Base-by-base conservation (phyloP, 2,113 vertebrate species). In the Cathartes aura region DNA sequence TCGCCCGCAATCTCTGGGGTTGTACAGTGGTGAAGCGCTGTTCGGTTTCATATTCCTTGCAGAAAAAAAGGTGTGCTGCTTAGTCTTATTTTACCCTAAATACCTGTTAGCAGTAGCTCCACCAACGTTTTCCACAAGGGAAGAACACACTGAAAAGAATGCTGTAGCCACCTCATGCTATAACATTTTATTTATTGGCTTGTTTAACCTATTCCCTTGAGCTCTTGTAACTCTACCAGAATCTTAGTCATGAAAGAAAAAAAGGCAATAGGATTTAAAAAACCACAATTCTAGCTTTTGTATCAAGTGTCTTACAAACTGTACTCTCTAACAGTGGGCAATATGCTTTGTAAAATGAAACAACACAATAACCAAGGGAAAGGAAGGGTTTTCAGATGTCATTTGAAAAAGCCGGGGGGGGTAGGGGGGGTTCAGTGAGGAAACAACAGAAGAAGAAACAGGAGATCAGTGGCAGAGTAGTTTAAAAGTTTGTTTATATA, bases 401-500 rank as follows among this genome's bases (percentile, higher is more conserved):
- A 79, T n/a, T 24, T 74, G 48, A 73, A 94, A 96, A 73, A 58
- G 45, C 45, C 7, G 16, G 32, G 15, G 27, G 9, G 50, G 8
- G 24, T 9, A 38, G 38, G 52, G 27, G 52, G 27, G n/a, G 58
- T 34, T 85, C 59, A 47, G 36, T 3, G 36, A 82, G 71, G 93
- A 95, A 97, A 78, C 63, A 94, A 93, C 88, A 81, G 90, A 30
- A 93, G 74, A 64, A 93, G 88, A 36, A 92, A 59, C 26, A 86
- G 67, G 59, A 96, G 92, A 86, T 96, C 92, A 62, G 85, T 52
- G 90, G 95, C 75, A 94, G 80, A 92, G 60, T 0, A 70, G 82
- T 68, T 82, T 43, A 62, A 67, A 88, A 94, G 92, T 93, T 95
- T 96, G 97, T 97, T 96, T 92, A 47, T 55, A 2, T 55, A 94